These are phyloP conservation scores for Hyperoplus lanceolatus DNA, from an alignment of 2,797 vertebrate genomes.

Conservation along the genomic window DNA sequence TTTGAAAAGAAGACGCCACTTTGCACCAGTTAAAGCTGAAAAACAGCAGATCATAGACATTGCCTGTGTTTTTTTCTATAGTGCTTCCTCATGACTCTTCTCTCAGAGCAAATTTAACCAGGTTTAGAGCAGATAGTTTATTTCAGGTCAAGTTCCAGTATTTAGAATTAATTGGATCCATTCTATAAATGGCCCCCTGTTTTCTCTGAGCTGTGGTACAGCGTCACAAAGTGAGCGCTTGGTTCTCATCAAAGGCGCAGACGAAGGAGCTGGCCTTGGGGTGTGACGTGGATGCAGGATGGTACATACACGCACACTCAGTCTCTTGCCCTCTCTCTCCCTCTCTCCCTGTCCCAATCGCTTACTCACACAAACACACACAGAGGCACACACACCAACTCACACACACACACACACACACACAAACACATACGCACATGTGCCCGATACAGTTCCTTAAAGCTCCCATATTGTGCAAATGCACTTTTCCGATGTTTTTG, in stretches of 20 bases:
- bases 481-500: no score
- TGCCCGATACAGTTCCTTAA: conserved; percentile 32
- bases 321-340: background rate
- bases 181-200: conserved; percentile 63
- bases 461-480: no score
- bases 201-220: conserved; percentile 53
- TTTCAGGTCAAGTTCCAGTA: conserved; percentile 62
- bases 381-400: background rate
- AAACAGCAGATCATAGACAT: background rate
- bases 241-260: conserved; percentile 65
- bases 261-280: conserved; percentile 58
- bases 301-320: conserved; percentile 18
- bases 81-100: conserved; percentile 1
- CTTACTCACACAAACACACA: conserved; percentile 1
- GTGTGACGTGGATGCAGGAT: conserved; percentile 53
- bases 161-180: conserved; percentile 68
- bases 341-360: conserved; percentile 7
- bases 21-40: background rate
- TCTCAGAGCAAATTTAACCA: conserved; percentile 27
- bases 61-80: background rate
- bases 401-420: background rate
- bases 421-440: background rate
- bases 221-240: conserved; percentile 51
- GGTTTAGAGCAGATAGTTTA: conserved; percentile 46
- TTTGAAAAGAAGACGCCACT: background rate